Percentiles rank a stretch among this genome's conserved stretches.
Conservation (phyloP, 2,113 vertebrate species). For the Promerops cafer region DNA sequence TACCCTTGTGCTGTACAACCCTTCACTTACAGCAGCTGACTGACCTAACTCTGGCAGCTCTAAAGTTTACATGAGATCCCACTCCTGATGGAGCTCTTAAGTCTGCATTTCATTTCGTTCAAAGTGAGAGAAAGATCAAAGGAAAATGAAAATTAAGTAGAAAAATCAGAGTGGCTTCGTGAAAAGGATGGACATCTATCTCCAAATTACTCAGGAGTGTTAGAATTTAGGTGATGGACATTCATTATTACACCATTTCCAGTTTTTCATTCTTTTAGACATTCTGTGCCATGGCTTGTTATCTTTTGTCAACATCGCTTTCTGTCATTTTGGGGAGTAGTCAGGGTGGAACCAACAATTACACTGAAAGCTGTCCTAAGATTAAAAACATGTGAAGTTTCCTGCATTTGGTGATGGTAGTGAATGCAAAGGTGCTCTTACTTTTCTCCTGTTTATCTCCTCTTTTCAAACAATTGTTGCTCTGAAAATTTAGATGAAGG, state of each 20-base stretch:
- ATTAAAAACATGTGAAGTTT: not conserved
- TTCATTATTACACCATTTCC: not conserved
- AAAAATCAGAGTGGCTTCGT: not conserved
- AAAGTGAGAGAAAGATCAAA: not conserved
- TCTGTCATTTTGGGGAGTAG: not conserved
- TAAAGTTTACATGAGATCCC: not conserved
- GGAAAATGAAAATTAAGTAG: not conserved
- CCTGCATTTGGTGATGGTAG: not conserved
- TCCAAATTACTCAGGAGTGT: not conserved
- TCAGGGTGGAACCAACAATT: not conserved
- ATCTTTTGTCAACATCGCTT: not conserved
- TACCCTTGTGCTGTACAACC: not conserved
- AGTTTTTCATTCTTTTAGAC: not conserved
- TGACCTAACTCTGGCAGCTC: not conserved
- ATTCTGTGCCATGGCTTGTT: not conserved
- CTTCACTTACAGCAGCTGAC: fast-evolving
- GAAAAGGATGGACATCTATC: not conserved
- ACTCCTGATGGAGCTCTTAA: not conserved
- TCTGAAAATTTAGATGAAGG: not conserved
- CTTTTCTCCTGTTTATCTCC: not conserved
- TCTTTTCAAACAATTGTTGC: not conserved
- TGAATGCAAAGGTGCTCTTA: not conserved
- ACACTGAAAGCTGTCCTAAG: not conserved
- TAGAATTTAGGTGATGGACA: not conserved
- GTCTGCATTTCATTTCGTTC: not conserved